Evolutionary conservation across 2,113 vertebrate genomes (phyloP), one percentile per base, ranked within the genome.

Genomic region (Phoenicopterus ruber): DNA sequence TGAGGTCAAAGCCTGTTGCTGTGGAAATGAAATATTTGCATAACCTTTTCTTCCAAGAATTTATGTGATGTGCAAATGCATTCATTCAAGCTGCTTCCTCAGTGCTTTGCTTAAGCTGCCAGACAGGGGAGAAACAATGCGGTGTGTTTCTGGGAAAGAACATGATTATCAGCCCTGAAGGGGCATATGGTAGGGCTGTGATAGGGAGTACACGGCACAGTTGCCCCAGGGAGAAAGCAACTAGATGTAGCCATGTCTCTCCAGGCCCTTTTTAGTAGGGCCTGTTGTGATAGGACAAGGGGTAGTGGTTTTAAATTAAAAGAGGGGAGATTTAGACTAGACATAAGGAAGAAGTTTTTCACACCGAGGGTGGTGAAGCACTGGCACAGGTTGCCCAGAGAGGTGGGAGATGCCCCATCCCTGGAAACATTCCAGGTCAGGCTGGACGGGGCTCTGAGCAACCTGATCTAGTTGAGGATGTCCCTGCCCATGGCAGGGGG

Each of bases 1-100:
- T 5, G 17, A 77, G 71, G 94, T 93, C 67, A 90, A 88, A 95
- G 71, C 54, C 49, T 61, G 10, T 58, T 92, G 67, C 54, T 72
- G 76, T 77, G 80, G 40, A 88, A 90, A 92, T 83, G 49, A 96
- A 94, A 88, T 93, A 94, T 94, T 96, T 96, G 76, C 82, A 83
- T 88, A 93, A 86, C 79, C 82, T 86, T 95, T 95, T 83, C 54
- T 92, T 83, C 90, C 91, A 81, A 49, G 49, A 86, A 90, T 94
- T 82, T 86, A 58, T 77, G 58, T 52, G 50, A 38, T 70, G 88
- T 4, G 2, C 19, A 74, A 50, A 62, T 40, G 9, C 16, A 16
- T 67, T 88, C 24, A 40, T 69, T 80, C 49, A 61, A 40, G 36
- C 36, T 67, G 66, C 77, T 81, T 83, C 58, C 55, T 81, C 46